Evolutionary conservation across 2,888 invertebrate genomes (phyloP), one percentile per base, ranked within the genome.

Genomic region (Thymelicus sylvestris): DNA sequence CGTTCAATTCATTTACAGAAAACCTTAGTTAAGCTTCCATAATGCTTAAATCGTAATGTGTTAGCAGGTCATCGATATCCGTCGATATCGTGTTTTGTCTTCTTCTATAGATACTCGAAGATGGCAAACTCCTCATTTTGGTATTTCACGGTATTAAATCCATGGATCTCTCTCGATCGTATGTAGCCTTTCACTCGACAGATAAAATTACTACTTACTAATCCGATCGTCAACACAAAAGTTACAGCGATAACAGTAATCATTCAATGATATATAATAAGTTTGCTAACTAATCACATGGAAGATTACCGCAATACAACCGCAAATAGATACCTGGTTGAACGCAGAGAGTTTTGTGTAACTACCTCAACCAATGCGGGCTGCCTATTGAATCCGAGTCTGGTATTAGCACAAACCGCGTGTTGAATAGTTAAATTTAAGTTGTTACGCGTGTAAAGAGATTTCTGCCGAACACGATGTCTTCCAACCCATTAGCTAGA

Each of bases 201-300:
- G 12, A 0, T 44, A 12, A 44, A 44, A 44, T 44, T 8, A 44
- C 44, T 44, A 44, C 10, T 44, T 10, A 44, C 12, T 44, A 44
- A 44, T 44, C 44, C 4, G 44, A 44, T 44, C 44, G 8, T 31
- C 12, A 44, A 44, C 44, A 44, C 44, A 44, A 44, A 8, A 44
- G 44, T 44, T 12, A 44, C 8, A 44, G 62, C 62, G 62, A 47
- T 47, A 24, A 47, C 47, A 62, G 47, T 44, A 62, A 47, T 62
- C 44, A 44, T 61, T 41, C 41, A 61, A 44, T 48, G 64, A 62
- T 50, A 64, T 50, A 63, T 63, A 50, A 64, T 50, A 64, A 50
- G 64, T 50, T 38, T 15, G 38, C 64, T 10, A 64, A 31, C 38
- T 64, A 64, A 64, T 64, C 64, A 64, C 64, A 19, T 10, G 50